phyloP scores from a whole-genome alignment of 2,888 invertebrate genomes.

The Melanostoma scalare region DNA sequence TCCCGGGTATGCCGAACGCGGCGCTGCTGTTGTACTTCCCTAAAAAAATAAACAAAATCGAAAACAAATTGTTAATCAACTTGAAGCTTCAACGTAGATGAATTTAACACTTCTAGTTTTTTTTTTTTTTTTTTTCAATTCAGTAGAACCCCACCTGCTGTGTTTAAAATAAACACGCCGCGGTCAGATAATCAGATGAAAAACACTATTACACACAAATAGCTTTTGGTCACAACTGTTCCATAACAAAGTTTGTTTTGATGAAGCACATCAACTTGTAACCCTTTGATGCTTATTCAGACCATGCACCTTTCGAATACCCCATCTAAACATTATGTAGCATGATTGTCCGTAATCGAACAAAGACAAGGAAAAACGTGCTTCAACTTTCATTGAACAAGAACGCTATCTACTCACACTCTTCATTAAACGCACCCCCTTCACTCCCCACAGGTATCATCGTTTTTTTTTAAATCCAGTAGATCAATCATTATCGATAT shows the following conservation, averaged over 20 bases:
- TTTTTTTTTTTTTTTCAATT: not conserved
- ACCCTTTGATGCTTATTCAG: not conserved
- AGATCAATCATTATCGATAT: conserved; percentile 72
- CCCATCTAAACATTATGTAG: not conserved
- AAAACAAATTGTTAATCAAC: conserved; percentile 1
- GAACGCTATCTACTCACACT: conserved; percentile 14
- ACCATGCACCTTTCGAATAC: conserved; percentile 9
- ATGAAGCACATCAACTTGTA: no score
- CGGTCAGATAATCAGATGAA: no score
- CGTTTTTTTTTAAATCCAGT: conserved; percentile 52
- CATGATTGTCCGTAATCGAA: conserved; percentile 26
- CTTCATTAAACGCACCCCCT: conserved; percentile 17
- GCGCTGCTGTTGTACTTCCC: conserved; percentile 79
- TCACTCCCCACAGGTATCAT: conserved; percentile 26
- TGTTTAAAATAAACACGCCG: no score
- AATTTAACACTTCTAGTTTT: not conserved
- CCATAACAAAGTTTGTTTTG: no score
- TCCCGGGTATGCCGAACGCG: conserved; percentile 81
- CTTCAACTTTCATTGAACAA: conserved; percentile 49
- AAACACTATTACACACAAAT: no score
- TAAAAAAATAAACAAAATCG: conserved; percentile 67
- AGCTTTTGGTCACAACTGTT: no score
- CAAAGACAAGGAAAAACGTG: conserved; percentile 44
- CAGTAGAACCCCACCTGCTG: not conserved
- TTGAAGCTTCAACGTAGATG: conserved; percentile 7